phyloP scores from a whole-genome alignment of 2,113 vertebrate genomes.

The Nycticryphes semicollaris region DNA sequence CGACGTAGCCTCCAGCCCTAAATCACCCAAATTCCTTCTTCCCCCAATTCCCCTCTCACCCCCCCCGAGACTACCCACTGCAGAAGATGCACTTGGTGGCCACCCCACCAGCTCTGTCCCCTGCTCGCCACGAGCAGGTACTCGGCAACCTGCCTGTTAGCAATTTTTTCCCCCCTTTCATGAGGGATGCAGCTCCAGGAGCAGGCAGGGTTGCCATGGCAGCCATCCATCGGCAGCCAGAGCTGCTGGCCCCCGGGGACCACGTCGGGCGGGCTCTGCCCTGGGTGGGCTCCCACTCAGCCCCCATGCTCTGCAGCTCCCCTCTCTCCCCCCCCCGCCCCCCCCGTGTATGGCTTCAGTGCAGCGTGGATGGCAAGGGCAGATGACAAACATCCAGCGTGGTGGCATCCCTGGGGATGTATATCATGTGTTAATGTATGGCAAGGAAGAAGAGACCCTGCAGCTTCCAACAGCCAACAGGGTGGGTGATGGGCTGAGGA shows the following conservation, averaged over 20 bases:
- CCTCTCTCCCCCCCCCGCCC: neutral
- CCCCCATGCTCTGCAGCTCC: neutral
- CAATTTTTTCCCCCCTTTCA: neutral
- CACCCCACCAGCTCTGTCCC: neutral
- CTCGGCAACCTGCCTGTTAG: neutral
- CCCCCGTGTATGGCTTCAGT: neutral
- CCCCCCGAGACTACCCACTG: neutral
- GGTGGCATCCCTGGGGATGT: neutral
- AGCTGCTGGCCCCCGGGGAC: neutral
- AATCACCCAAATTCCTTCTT: neutral
- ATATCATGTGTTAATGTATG: neutral
- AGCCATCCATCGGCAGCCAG: constrained; percentile 10
- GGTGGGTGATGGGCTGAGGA: neutral
- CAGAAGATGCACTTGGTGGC: neutral
- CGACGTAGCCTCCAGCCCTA: rapidly evolving
- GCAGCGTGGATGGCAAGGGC: neutral
- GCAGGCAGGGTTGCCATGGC: constrained; percentile 46
- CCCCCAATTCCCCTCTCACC: neutral
- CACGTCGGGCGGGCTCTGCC: neutral
- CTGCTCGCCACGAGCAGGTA: neutral
- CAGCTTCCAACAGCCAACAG: neutral
- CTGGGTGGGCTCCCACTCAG: neutral
- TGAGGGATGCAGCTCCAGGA: neutral
- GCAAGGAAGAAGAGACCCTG: neutral
- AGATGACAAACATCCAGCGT: neutral